Evolutionary conservation across 2,113 vertebrate genomes (phyloP), one percentile per base, ranked within the genome.

Genomic region (Sigmodon hispidus): DNA sequence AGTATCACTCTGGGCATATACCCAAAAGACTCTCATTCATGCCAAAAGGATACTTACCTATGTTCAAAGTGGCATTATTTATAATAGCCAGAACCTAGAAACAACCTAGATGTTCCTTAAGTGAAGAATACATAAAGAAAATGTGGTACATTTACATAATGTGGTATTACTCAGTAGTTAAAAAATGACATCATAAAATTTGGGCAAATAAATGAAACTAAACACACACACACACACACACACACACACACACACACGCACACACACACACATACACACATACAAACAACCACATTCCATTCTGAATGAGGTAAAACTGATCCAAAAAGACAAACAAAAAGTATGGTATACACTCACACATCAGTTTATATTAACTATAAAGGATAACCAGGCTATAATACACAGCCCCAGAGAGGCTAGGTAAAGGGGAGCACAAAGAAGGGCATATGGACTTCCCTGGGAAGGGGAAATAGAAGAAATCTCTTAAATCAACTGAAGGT

Each of bases 41-140:
- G n/a, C 5, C 16, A 36, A 5, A 69, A 70, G 17, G 67, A n/a
- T 17, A n/a, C 0, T n/a, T n/a, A 3, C 5, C 16, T n/a, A n/a
- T 70, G 36, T 70, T 36, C 3, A 70, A 19, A n/a, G 7, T 36
- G n/a, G 67, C 19, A 36, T n/a, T 70, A n/a, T n/a, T 70, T 7
- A 70, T 19, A 70, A 70, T 70, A n/a, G 36, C 67, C 29, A n/a
- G 67, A 70, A 70, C 67, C 67, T n/a, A 17, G 16, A n/a, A n/a
- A 70, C 9, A 70, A 19, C 67, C 36, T 70, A n/a, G 36, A 36
- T 36, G 65, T 34, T 36, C 67, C 31, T 69, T 34, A 69, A 69
- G 12, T 36, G 16, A 70, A 70, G 16, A n/a, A 70, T 69, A 34
- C 34, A 69, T 70, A 1, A 70, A 70, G 17, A n/a, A 70, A 70